These are phyloP conservation scores for Pteruthius melanotis DNA, from an alignment of 2,113 vertebrate genomes.

Conservation along the genomic window DNA sequence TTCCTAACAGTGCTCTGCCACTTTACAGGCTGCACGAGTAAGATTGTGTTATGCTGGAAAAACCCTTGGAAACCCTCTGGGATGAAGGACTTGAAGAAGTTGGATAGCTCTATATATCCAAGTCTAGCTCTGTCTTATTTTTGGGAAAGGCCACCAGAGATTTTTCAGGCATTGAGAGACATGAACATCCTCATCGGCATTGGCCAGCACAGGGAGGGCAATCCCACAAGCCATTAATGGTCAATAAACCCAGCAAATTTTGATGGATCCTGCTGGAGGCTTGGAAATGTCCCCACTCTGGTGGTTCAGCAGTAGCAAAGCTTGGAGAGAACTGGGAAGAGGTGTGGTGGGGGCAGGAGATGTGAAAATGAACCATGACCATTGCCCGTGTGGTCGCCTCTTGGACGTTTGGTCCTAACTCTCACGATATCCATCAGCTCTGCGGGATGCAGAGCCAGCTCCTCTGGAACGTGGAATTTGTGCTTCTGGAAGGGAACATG, in stretches of 20 bases:
- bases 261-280: neutral
- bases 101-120: neutral
- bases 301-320: neutral
- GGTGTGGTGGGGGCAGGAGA: neutral
- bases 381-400: neutral
- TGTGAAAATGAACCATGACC: neutral
- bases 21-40: neutral
- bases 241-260: neutral
- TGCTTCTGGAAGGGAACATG: slow-evolving; percentile 30
- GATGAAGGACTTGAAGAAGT: neutral
- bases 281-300: neutral
- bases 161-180: neutral
- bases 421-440: neutral
- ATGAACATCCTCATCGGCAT: rapidly evolving
- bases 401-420: neutral
- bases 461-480: neutral
- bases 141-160: neutral
- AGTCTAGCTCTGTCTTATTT: neutral
- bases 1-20: slow-evolving; percentile 17
- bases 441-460: neutral
- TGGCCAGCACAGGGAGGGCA: neutral
- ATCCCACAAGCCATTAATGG: neutral
- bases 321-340: neutral
- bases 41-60: neutral
- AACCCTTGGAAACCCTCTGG: slow-evolving; percentile 19